These are phyloP conservation scores for Gobiocypris rarus DNA, from an alignment of 2,113 vertebrate species.

Conservation along the genomic window DNA sequence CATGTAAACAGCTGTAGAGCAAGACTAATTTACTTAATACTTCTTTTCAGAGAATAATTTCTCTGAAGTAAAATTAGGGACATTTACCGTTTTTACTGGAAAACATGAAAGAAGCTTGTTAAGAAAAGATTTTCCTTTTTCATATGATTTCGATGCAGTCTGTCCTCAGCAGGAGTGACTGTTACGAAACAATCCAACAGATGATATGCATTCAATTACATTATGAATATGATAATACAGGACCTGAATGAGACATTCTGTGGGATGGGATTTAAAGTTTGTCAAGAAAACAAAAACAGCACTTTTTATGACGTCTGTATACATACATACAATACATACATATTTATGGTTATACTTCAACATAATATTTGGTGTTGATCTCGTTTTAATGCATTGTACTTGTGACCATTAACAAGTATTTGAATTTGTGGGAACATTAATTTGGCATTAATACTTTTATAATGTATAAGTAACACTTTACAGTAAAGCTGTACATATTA, in stretches of 20 bases:
- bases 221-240: slow-evolving; percentile 23
- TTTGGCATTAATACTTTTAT: not conserved
- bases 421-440: not conserved
- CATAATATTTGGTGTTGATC: not conserved
- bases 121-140: not conserved
- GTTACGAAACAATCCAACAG: not conserved
- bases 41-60: too few relatives aligned
- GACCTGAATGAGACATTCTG: not conserved
- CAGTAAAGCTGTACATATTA: too few relatives aligned
- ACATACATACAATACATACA: not conserved
- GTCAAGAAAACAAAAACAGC: not conserved
- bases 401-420: not conserved
- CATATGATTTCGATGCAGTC: not conserved
- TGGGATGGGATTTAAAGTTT: not conserved
- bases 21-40: not conserved
- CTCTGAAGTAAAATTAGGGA: not conserved
- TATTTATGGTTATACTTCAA: not conserved
- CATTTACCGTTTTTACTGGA: not conserved
- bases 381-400: not conserved
- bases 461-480: too few relatives aligned
- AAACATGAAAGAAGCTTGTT: not conserved
- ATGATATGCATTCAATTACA: slow-evolving; percentile 56
- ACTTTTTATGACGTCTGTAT: not conserved
- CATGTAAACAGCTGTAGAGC: not conserved
- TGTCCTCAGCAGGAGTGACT: not conserved